phyloP scores from a whole-genome alignment of 92 coral and sea anemone genomes.

The Meandrina meandrites region DNA sequence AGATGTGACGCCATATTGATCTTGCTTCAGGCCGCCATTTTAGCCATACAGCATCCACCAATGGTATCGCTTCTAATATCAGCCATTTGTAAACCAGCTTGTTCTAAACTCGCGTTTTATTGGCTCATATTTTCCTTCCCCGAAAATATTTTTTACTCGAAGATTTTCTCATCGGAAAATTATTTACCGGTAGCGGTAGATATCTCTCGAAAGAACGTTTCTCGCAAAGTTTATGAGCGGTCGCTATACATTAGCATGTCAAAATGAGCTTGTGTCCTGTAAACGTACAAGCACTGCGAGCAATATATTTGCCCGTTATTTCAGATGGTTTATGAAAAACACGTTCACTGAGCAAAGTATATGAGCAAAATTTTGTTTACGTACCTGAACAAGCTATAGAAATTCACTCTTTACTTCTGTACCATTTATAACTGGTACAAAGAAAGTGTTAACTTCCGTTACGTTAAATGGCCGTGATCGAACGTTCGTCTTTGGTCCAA shows the following conservation, averaged over 20 bases:
- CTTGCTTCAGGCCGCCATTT: slow-evolving; percentile 12
- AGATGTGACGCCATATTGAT: not conserved
- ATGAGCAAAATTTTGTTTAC: not conserved
- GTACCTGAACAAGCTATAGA: not conserved
- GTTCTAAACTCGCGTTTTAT: slow-evolving; percentile 32
- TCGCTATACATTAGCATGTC: too few relatives aligned
- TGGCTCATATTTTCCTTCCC: not conserved
- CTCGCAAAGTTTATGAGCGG: not conserved
- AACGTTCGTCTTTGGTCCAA: not conserved
- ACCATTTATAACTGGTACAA: not conserved
- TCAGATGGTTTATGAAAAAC: too few relatives aligned
- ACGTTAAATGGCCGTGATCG: not conserved
- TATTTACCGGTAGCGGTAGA: slow-evolving; percentile 22
- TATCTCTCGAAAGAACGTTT: not conserved
- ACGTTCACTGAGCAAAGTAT: not conserved
- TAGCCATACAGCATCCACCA: not conserved
- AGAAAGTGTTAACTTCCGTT: not conserved
- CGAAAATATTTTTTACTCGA: not conserved
- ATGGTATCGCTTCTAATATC: not conserved
- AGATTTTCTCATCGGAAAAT: slow-evolving; percentile 24
- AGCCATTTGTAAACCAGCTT: not conserved
- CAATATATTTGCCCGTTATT: too few relatives aligned
- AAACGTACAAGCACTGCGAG: too few relatives aligned
- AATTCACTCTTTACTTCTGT: not conserved
- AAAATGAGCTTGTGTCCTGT: not conserved